Base-by-base conservation (phyloP, 2,888 invertebrate species). In the Tridacna gigas region DNA sequence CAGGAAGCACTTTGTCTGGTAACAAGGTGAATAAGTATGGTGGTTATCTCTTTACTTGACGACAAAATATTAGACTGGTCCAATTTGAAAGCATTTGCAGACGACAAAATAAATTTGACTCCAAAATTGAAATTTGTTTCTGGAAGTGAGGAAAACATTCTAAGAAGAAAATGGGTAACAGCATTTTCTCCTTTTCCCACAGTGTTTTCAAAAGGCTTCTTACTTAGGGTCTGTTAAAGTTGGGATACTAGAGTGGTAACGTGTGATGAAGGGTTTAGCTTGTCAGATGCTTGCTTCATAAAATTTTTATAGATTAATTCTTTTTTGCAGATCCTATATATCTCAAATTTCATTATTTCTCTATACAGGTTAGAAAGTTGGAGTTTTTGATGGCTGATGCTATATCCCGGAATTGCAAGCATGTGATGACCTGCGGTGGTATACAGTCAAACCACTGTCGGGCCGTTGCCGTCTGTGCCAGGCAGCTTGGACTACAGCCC, bases 331-430 rank as follows among this genome's bases (percentile, higher is more conserved):
- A 56, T n/a, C 3, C 56, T 20, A 20, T 56, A 20, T 56, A 20
- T 3, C 18, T 56, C 9, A 63, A 13, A 4, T n/a, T 13, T 63
- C 22, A 4, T 25, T n/a, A 63, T 22, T 22, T 2, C 25, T 74
- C 18, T 56, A 75, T 74, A 0, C 66, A 94, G 94, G 91, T 93
- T 1, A 75, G 94, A 60, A 94, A 94, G 75, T 84, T 94, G 45
- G 94, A 94, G 82, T 94, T 94, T 83, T 77, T 94, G 20, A 84
- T 94, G 80, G 94, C 93, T 26, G 93, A 94, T 82, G 93, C 93
- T 9, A 9, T 93, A 15, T 71, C 86, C 0, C 83, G 85, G 63
- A 85, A 89, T 3, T 93, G 92, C 84, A 82, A 88, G 63, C 93
- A 93, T 84, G 90, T 94, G 74, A 91, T 93, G 18, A 94, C 94